These are phyloP conservation scores for Pinctada fucata DNA, from an alignment of 2,888 invertebrate genomes.

Conservation along the genomic window DNA sequence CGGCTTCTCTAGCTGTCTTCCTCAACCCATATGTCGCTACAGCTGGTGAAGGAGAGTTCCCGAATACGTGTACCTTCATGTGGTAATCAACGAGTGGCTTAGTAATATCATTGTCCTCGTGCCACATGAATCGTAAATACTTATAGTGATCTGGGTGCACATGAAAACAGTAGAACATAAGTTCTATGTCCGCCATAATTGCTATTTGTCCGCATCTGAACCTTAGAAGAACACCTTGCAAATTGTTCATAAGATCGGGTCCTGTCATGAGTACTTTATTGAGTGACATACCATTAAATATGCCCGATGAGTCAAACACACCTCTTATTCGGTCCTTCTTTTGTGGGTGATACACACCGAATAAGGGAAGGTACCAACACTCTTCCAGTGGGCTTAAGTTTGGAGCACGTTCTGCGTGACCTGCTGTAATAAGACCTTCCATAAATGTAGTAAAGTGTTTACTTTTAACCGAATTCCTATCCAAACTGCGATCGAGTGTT, in stretches of 20 bases:
- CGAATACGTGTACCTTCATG: conserved; percentile 36
- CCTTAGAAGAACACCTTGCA: conserved; percentile 34
- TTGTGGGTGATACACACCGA: too few relatives aligned
- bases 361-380: conserved; percentile 44
- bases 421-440: conserved; percentile 28
- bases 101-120: conserved; percentile 23
- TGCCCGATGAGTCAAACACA: conserved; percentile 28
- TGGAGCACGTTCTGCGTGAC: conserved; percentile 40
- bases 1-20: conserved; percentile 2
- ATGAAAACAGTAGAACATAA: conserved; percentile 41
- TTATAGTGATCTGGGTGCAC: conserved; percentile 13
- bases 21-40: conserved; percentile 17
- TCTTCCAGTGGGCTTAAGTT: conserved; percentile 17
- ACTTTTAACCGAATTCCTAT: conserved; percentile 18
- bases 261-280: conserved; percentile 39
- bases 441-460: conserved; percentile 39
- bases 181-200: conserved; percentile 39
- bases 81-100: conserved; percentile 34
- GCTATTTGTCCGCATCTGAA: conserved; percentile 34
- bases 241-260: conserved; percentile 39
- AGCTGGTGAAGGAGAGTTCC: conserved; percentile 22
- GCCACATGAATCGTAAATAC: conserved; percentile 76
- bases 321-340: not conserved
- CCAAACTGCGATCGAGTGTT: conserved; percentile 21
- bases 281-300: conserved; percentile 38